These are phyloP conservation scores for Philaenus spumarius DNA, from an alignment of 1,140 invertebrate genomes.

Conservation along the genomic window DNA sequence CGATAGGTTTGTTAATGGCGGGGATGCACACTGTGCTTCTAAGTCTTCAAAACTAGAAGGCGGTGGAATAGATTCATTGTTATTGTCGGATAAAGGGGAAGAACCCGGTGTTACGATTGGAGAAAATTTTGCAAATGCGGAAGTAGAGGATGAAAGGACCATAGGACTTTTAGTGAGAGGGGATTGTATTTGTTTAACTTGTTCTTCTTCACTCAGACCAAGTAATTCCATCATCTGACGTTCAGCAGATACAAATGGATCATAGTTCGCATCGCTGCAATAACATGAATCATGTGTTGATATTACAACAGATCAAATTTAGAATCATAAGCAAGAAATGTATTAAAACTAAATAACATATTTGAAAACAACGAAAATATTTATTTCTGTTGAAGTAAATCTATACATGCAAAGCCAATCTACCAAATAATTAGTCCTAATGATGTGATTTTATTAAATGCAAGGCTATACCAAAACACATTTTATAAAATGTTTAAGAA, in stretches of 20 bases:
- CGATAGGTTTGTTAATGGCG: conserved; percentile 1
- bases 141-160: conserved; percentile 37
- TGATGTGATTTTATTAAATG: too few species aligned
- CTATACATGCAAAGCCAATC: too few species aligned
- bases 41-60: conserved; percentile 10
- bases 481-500: background rate
- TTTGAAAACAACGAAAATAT: background rate
- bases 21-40: background rate
- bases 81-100: conserved; percentile 26
- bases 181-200: background rate
- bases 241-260: conserved; percentile 59
- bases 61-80: conserved; percentile 16
- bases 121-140: conserved; percentile 42
- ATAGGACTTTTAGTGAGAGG: conserved; percentile 10
- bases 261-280: conserved; percentile 42
- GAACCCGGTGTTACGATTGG: conserved; percentile 27
- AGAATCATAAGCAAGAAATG: too few species aligned
- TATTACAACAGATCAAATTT: too few species aligned
- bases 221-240: conserved; percentile 61
- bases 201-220: conserved; percentile 36
- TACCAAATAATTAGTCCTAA: too few species aligned
- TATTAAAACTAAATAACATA: too few species aligned
- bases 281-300: too few species aligned
- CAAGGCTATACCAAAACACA: background rate
- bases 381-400: background rate